Evolutionary conservation across 2,888 invertebrate species (phyloP).

Genomic region (Reticulitermes lucifugus): DNA sequence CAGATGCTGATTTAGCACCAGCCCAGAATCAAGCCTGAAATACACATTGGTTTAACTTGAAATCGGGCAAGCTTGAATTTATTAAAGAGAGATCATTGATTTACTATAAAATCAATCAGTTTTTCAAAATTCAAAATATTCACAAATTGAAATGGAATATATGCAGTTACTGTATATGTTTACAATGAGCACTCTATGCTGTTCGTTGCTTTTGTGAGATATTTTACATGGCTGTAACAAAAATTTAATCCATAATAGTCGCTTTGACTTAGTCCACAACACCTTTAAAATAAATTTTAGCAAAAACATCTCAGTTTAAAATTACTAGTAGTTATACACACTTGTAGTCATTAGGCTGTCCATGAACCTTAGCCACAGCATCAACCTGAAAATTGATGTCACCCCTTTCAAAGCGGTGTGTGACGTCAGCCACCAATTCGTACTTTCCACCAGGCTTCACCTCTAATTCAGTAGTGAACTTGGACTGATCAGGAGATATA

Average conservation of each 20-base stretch:
- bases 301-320: no score
- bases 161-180: no score
- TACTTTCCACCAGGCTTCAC: slow-evolving; percentile 73
- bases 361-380: slow-evolving; percentile 54
- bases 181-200: no score
- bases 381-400: slow-evolving; percentile 67
- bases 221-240: no score
- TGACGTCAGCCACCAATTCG: slow-evolving; percentile 70
- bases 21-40: slow-evolving; percentile 52
- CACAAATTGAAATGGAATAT: no score
- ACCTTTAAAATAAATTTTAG: no score
- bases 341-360: slow-evolving; percentile 46
- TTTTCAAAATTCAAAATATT: no score
- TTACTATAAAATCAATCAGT: neutral
- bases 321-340: slow-evolving; percentile 43
- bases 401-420: slow-evolving; percentile 66
- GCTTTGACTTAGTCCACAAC: no score
- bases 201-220: no score
- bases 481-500: slow-evolving; percentile 69
- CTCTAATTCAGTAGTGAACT: slow-evolving; percentile 71
- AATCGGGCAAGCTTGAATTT: neutral
- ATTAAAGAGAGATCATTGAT: neutral
- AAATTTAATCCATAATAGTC: no score
- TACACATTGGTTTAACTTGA: neutral
- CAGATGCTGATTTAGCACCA: slow-evolving; percentile 42